Evolutionary conservation across 2,113 vertebrate species (phyloP), one percentile per base, ranked within the genome.

Genomic region (Todiramphus saurophagus): DNA sequence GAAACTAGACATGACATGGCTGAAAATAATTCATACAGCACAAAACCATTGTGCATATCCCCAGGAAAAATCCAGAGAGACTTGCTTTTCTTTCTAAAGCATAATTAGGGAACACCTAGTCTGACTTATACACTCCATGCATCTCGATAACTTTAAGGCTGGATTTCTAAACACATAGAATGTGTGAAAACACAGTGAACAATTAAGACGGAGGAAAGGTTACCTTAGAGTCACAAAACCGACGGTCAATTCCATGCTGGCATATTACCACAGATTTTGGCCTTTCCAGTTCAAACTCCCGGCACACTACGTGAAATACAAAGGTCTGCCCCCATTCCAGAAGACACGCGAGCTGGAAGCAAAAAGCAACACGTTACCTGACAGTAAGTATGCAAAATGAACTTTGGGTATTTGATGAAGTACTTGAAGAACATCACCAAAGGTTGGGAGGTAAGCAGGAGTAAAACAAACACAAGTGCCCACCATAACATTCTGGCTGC

Each of bases 241-340:
- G 98, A 16, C 98, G 99, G 95, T 99, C 99, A 19, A 99, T 98
- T n/a, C 99, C 99, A 33, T 99, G 99, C 96, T 99, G 99, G 97
- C 99, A 99, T 83, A 98, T 97, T 64, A 99, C 83, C 8, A 99
- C 97, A 44, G 99, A 98, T 93, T 99, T 99, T 46, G 99, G 99
- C 94, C 99, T 98, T 92, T 99, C 99, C n/a, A 99, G 98, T 96
- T 99, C 99, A 96, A 99, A 99, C 86, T 99, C 99, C 43, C 98
- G 98, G 68, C 99, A 99, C 41, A 98, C 97, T 33, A 99, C 99
- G 7, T 99, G 99, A 96, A 99, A 99, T 60, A 99, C 94, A 92
- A 99, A 99, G 8, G 98, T 98, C 97, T 99, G 99, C 1, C 98
- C 99, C 99, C 99, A 99, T 24, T 99, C 99, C 84, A 99, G 96